phyloP scores from a whole-genome alignment of 2,113 vertebrate species.

The Oreochromis spilurus region DNA sequence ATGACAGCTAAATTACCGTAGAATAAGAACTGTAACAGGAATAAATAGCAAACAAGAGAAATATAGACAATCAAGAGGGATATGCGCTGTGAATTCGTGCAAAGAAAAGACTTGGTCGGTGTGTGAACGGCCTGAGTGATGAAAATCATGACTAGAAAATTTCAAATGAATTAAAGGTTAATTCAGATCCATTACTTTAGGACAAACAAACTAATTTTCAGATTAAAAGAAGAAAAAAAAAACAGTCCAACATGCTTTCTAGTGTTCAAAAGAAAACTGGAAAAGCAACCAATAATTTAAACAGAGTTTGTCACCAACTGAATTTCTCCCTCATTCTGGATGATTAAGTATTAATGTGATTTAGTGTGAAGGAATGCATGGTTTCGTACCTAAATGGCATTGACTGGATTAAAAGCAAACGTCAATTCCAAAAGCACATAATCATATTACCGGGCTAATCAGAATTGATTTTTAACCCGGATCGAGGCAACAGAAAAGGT shows the following conservation, averaged over 20 bases:
- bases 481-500: conserved; percentile 42
- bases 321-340: conserved; percentile 43
- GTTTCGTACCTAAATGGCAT: conserved; percentile 65
- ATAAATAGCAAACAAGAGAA: not conserved
- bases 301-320: conserved; percentile 25
- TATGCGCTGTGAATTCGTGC: not conserved
- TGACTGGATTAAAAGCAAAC: conserved; percentile 64
- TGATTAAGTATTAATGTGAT: conserved; percentile 65
- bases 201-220: not conserved
- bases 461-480: conserved; percentile 55
- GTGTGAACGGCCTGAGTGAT: not conserved
- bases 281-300: conserved; percentile 3
- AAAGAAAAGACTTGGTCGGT: not conserved
- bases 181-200: not conserved
- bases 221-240: not conserved
- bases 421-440: conserved; percentile 66
- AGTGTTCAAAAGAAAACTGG: conserved; percentile 6
- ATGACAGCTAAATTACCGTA: not conserved
- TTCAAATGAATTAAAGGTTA: not conserved
- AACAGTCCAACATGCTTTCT: not conserved
- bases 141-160: not conserved
- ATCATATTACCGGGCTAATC: conserved; percentile 71
- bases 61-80: not conserved
- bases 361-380: conserved; percentile 62
- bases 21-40: not conserved